Evolutionary conservation across 2,113 vertebrate genomes (phyloP).

Genomic region (Melospiza melodia): DNA sequence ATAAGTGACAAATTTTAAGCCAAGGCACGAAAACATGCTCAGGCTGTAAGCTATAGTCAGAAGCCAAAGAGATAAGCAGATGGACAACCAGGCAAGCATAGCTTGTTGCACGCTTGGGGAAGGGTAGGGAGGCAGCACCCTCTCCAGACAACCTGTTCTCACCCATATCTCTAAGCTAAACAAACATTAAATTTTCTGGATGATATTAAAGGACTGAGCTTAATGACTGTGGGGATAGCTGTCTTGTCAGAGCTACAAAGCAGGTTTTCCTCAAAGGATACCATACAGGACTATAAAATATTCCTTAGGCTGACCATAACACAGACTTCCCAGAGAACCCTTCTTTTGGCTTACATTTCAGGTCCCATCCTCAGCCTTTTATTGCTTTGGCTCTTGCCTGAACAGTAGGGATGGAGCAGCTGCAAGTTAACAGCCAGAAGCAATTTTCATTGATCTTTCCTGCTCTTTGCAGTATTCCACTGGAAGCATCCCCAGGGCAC

Average conservation of each 20-base stretch:
- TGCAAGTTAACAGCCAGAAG: conserved; percentile 25
- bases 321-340: not conserved
- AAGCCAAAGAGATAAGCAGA: not conserved
- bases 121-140: not conserved
- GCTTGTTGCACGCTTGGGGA: not conserved
- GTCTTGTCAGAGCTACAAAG: not conserved
- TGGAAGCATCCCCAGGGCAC: not conserved
- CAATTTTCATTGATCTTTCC: conserved; percentile 50
- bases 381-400: conserved; percentile 1
- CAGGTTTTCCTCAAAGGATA: not conserved
- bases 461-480: not conserved
- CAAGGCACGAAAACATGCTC: not conserved
- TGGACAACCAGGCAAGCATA: not conserved
- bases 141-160: not conserved
- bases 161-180: not conserved
- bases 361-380: not conserved
- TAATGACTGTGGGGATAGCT: not conserved
- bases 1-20: not conserved
- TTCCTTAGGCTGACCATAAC: not conserved
- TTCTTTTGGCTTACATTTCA: conserved; percentile 11
- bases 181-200: not conserved
- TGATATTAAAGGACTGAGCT: not conserved
- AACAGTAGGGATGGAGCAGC: not conserved
- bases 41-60: not conserved
- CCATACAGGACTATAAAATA: not conserved